Evolutionary conservation across 2,888 invertebrate species (phyloP), one percentile per base, ranked within the genome.

Genomic region (Mythimna impura): DNA sequence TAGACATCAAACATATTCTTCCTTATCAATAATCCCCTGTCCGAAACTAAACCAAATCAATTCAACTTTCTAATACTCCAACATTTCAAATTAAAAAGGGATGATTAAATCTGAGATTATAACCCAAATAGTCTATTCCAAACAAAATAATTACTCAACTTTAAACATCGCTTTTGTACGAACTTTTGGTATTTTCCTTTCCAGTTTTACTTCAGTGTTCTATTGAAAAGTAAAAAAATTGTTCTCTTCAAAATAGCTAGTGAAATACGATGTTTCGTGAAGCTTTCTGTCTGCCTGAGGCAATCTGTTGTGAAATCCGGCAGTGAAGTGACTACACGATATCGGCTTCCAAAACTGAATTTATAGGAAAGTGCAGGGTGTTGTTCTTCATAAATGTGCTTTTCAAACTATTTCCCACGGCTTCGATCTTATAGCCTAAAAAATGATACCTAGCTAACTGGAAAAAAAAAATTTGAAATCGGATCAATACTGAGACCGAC

Each of bases 131-230:
- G 14, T 36, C 20, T 30, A 25, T 34, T 47, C 22, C 1, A 54
- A 52, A 72, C 64, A 69, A 80, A 73, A 54, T 69, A 80, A 78
- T 84, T 66, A 78, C 55, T 78, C 7, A 69, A 77, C 62, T 68
- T 73, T 40, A 47, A 70, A 72, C 73, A 81, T 47, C 52, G 65
- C 69, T 78, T 72, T 64, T 70, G 43, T 78, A 20, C 14, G 60
- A 80, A 64, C 50, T 80, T 80, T 73, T 47, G 30, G 20, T 66
- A 55, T 63, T 67, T 69, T 70, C 58, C 22, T 57, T 81, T 69
- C 22, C 70, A 34, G 61, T 62, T 70, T 73, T 69, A 25, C 36
- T 20, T 52, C 62, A 66, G 67, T 73, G 8, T 62, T 73, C 62
- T 71, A 76, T 74, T 76, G 73, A 65, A 73, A 75, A 58, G 65